These are phyloP conservation scores for Acleris emargana DNA, from an alignment of 2,888 invertebrate species.

Conservation along the genomic window DNA sequence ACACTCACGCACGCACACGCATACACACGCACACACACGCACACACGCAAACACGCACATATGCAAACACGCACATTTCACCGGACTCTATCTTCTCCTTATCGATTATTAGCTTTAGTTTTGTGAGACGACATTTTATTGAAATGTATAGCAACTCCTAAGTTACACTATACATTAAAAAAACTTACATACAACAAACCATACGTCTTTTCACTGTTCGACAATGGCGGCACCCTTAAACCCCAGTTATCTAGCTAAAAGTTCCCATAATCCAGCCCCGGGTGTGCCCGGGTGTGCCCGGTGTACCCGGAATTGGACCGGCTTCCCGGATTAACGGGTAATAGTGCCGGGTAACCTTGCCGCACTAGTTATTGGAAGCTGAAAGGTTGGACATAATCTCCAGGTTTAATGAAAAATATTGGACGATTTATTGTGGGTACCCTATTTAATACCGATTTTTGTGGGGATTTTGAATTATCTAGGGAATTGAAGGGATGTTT, in stretches of 20 bases:
- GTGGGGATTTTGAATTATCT: slow-evolving; percentile 3
- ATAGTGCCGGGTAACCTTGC: slow-evolving; percentile 32
- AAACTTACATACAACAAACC: no score
- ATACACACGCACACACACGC: no score
- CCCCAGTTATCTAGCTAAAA: slow-evolving; percentile 14
- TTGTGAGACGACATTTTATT: no score
- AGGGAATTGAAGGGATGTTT: slow-evolving; percentile 1
- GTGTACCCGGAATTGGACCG: slow-evolving; percentile 29
- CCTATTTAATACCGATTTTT: slow-evolving; percentile 28
- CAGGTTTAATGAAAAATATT: slow-evolving; percentile 35
- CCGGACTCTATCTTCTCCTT: no score
- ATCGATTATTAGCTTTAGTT: no score
- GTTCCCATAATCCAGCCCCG: slow-evolving; percentile 34
- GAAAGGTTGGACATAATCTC: slow-evolving; percentile 35
- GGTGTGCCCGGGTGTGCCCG: slow-evolving; percentile 17
- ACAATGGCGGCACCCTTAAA: slow-evolving; percentile 9
- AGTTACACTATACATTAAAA: no score
- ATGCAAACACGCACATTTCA: no score
- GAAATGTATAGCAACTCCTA: no score
- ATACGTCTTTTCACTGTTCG: slow-evolving; percentile 18
- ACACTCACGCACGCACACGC: no score
- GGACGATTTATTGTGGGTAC: slow-evolving; percentile 26
- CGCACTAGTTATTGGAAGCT: slow-evolving; percentile 32
- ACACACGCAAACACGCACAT: no score
- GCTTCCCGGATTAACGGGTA: slow-evolving; percentile 36